Evolutionary conservation across 2,113 vertebrate genomes (phyloP).

Genomic region (Bufo gargarizans): DNA sequence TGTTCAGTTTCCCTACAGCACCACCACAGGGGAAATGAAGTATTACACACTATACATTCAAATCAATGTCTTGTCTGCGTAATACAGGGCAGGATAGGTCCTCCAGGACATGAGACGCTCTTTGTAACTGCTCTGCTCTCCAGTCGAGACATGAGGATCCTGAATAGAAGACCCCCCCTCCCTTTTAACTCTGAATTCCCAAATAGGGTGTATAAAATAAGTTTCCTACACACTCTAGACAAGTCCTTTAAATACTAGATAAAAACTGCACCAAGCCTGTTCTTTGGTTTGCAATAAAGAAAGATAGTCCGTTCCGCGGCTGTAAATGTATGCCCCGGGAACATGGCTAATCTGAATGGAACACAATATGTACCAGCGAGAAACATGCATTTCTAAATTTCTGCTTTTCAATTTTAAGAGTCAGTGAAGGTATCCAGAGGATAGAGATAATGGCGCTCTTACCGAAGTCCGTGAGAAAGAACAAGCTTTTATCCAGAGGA

Average conservation of each 20-base stretch:
- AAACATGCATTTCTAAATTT: constrained; percentile 8
- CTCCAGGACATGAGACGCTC: too few relatives aligned
- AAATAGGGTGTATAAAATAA: too few relatives aligned
- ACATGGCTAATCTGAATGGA: neutral
- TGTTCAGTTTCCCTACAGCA: too few relatives aligned
- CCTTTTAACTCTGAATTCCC: too few relatives aligned
- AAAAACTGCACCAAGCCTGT: neutral
- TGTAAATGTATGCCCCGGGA: neutral
- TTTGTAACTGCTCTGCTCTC: too few relatives aligned
- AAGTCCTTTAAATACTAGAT: neutral
- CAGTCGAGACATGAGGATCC: too few relatives aligned
- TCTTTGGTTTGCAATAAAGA: neutral
- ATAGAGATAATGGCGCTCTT: constrained; percentile 44
- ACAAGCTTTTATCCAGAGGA: constrained; percentile 50
- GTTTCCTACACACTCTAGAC: neutral
- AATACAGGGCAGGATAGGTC: too few relatives aligned
- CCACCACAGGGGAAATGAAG: too few relatives aligned
- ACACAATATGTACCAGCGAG: neutral
- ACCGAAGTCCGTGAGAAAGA: constrained; percentile 38
- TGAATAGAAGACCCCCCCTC: too few relatives aligned
- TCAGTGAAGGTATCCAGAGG: constrained; percentile 38
- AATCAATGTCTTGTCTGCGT: too few relatives aligned
- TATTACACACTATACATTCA: too few relatives aligned
- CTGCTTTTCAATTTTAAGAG: constrained; percentile 48
- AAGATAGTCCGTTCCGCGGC: neutral